Evolutionary conservation across 2,888 invertebrate species (phyloP).

Genomic region (Syrphus vitripennis): DNA sequence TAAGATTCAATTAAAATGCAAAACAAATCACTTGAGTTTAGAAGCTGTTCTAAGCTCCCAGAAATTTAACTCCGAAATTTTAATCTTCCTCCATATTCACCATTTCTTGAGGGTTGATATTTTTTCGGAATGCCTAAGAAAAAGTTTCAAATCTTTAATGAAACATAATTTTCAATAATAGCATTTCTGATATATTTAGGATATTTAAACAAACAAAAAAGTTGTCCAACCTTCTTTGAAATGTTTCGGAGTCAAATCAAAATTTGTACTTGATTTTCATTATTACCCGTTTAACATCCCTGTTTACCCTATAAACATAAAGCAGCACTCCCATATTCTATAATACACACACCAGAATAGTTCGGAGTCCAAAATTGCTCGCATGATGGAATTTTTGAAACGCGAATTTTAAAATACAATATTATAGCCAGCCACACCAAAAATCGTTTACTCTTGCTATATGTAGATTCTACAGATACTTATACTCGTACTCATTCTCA

Average conservation of each 20-base stretch:
- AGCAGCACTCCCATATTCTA: background rate
- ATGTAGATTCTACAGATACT: background rate
- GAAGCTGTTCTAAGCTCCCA: background rate
- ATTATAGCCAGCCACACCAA: background rate
- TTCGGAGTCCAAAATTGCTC: constrained; percentile 44
- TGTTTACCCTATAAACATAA: background rate
- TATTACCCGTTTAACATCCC: background rate
- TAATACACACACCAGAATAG: background rate
- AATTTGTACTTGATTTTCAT: too few relatives aligned
- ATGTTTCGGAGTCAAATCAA: too few relatives aligned
- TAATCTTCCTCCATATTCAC: too few relatives aligned
- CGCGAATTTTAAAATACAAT: constrained; percentile 57
- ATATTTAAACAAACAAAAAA: too few relatives aligned
- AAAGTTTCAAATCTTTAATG: too few relatives aligned
- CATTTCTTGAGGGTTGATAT: too few relatives aligned
- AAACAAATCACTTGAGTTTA: too few relatives aligned
- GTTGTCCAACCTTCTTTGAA: too few relatives aligned
- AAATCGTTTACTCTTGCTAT: background rate
- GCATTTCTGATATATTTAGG: too few relatives aligned
- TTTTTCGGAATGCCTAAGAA: too few relatives aligned
- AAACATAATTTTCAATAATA: too few relatives aligned
- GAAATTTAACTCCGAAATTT: too few relatives aligned
- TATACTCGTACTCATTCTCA: background rate
- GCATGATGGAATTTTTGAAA: constrained; percentile 63
- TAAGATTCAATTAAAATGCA: background rate